Conservation (phyloP, 1,140 invertebrate species). For the Lamellibrachia luymesi region DNA sequence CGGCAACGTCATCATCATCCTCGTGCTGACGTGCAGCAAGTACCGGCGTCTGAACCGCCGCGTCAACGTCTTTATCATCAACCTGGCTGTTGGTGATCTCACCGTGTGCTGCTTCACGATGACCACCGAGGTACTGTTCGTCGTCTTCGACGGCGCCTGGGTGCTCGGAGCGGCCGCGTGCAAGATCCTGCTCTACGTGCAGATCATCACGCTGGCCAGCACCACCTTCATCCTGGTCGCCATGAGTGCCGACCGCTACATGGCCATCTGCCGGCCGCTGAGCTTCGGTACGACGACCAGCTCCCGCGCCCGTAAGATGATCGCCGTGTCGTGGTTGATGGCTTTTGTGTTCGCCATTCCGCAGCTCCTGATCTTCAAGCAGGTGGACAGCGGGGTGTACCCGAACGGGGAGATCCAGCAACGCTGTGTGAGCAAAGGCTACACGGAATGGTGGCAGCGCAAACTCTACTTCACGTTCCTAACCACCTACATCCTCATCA, state of each 20-base stretch:
- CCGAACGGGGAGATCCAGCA: constrained; percentile 45
- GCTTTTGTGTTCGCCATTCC: constrained; percentile 58
- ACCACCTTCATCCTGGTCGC: constrained; percentile 58
- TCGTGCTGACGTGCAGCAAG: constrained; percentile 53
- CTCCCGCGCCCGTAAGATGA: constrained; percentile 44
- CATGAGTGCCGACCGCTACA: constrained; percentile 58
- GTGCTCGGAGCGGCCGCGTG: constrained; percentile 52
- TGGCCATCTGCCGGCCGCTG: constrained; percentile 59
- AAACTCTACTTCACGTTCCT: constrained; percentile 58
- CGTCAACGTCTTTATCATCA: constrained; percentile 59
- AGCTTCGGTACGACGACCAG: constrained; percentile 42
- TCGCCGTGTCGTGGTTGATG: constrained; percentile 53
- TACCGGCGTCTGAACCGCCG: constrained; percentile 52
- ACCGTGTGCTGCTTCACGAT: constrained; percentile 57
- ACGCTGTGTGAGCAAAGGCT: constrained; percentile 52
- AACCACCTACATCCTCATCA: constrained; percentile 53
- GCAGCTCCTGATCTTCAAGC: constrained; percentile 58
- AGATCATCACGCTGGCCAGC: constrained; percentile 57
- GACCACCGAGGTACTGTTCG: constrained; percentile 57
- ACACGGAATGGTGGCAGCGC: constrained; percentile 57
- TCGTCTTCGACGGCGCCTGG: constrained; percentile 57
- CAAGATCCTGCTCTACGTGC: constrained; percentile 56
- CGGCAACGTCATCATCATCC: constrained; percentile 57
- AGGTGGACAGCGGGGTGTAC: constrained; percentile 37
- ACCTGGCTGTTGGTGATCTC: constrained; percentile 58